Evolutionary conservation across 2,888 invertebrate genomes (phyloP), one percentile per base, ranked within the genome.

Genomic region (Acrobasis suavella): DNA sequence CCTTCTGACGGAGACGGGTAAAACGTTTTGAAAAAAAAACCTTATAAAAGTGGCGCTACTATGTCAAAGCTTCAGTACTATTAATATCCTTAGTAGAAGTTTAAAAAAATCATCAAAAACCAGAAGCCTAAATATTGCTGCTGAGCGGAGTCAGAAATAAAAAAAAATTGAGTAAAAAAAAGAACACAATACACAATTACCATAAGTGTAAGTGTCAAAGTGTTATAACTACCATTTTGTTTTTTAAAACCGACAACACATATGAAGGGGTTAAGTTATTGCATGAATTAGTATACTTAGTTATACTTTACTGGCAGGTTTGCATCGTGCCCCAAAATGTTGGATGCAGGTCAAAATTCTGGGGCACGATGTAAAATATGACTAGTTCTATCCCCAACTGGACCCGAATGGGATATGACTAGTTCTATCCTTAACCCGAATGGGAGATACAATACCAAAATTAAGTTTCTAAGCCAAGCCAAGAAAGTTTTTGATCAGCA

Each of bases 131-230:
- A 50, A 50, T 8, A 55, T 32, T 8, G 32, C 32, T 32, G 7
- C 32, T 32, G 32, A 2, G 32, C 32, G 8, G 32, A 32, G 32
- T 8, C 2, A 32, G 32, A 32, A 32, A 32, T 7, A 39, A 16
- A 39, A 10, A 14, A 46, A 14, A n/a, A n/a, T n/a, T n/a, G n/a
- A n/a, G n/a, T 17, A 42, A 7, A 17, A 16, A 56, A 56, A 42
- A 56, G 46, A 52, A 60, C 42, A 67, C 65, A 67, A 67, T 67
- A 61, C 12, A 50, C 60, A 51, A 66, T 72, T 60, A 63, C 22
- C 74, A 72, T 74, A 71, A 71, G 66, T 65, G 70, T 68, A 67
- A 72, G 73, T 75, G 75, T 71, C 72, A 72, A 68, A 67, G 66
- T 64, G 66, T 67, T 66, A 62, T 58, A 65, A 63, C 67, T 51